Evolutionary conservation across 2,113 vertebrate genomes (phyloP).

Genomic region (Salvelinus namaycush): DNA sequence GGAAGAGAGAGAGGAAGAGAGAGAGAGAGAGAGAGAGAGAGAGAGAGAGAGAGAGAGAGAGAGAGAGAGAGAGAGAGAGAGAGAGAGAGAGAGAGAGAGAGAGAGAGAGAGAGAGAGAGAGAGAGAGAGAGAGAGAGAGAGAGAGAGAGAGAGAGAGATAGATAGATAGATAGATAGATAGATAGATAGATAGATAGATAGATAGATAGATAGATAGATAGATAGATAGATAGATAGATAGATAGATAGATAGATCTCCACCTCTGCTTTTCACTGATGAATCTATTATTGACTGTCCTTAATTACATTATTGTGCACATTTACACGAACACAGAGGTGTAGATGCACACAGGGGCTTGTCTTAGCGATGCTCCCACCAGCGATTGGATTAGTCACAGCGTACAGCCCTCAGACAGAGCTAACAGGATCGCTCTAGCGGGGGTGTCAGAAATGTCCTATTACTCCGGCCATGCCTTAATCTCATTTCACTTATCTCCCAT

Average conservation of each 20-base stretch:
- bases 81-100: not conserved
- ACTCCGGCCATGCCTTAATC: slow-evolving; percentile 65
- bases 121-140: rapidly evolving
- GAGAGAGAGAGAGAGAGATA: not conserved
- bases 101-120: not conserved
- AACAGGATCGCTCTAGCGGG: slow-evolving; percentile 61
- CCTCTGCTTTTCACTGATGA: too few species aligned
- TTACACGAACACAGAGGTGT: too few species aligned
- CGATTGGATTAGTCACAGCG: slow-evolving; percentile 70
- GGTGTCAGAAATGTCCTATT: slow-evolving; percentile 62
- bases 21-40: not conserved
- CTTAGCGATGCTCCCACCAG: not conserved
- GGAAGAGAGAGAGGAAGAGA: not conserved
- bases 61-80: not conserved
- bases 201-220: not conserved
- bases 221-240: not conserved
- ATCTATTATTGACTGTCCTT: too few species aligned
- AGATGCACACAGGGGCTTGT: too few species aligned
- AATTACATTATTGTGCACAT: too few species aligned
- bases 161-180: not conserved
- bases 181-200: not conserved
- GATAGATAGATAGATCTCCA: not conserved
- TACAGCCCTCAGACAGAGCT: slow-evolving; percentile 53
- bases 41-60: rapidly evolving
- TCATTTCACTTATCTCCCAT: slow-evolving; percentile 36